Conservation (phyloP, 1,140 invertebrate species). For the Medauroidea extradentata region DNA sequence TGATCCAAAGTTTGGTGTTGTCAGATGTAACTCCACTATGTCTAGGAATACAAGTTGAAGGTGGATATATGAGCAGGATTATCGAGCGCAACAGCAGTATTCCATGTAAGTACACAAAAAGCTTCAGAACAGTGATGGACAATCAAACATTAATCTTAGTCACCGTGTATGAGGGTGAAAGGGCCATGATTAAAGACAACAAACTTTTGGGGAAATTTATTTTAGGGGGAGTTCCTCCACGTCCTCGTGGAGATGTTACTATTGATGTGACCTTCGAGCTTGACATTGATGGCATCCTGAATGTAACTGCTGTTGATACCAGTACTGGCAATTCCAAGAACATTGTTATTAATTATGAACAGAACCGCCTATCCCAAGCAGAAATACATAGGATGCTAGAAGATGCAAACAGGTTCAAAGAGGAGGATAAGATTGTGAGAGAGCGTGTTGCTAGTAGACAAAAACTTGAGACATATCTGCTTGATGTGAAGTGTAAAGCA, state of each 20-base stretch:
- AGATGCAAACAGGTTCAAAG: slow-evolving; percentile 55
- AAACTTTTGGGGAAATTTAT: slow-evolving; percentile 61
- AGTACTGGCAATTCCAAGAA: slow-evolving; percentile 49
- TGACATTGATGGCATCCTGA: slow-evolving; percentile 36
- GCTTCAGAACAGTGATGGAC: slow-evolving; percentile 61
- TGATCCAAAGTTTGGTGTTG: slow-evolving; percentile 45
- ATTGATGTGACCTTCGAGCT: slow-evolving; percentile 45
- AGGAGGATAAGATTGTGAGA: slow-evolving; percentile 9
- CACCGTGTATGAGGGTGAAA: slow-evolving; percentile 55
- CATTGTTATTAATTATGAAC: slow-evolving; percentile 55
- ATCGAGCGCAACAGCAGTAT: slow-evolving; percentile 62
- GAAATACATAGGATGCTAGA: slow-evolving; percentile 60
- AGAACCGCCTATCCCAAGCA: slow-evolving; percentile 49
- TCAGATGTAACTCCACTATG: slow-evolving; percentile 49
- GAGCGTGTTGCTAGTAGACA: too few relatives aligned
- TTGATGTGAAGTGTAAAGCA: slow-evolving; percentile 56
- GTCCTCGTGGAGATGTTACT: slow-evolving; percentile 49
- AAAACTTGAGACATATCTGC: slow-evolving; percentile 58
- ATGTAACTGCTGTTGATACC: slow-evolving; percentile 52
- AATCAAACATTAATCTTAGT: slow-evolving; percentile 70
- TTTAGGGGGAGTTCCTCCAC: slow-evolving; percentile 35
- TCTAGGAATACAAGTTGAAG: slow-evolving; percentile 61
- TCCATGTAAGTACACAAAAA: slow-evolving; percentile 60
- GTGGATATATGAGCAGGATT: slow-evolving; percentile 62
- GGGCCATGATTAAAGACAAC: slow-evolving; percentile 52